phyloP scores from a whole-genome alignment of 2,888 invertebrate species.

The Gisinianus flammeolus region DNA sequence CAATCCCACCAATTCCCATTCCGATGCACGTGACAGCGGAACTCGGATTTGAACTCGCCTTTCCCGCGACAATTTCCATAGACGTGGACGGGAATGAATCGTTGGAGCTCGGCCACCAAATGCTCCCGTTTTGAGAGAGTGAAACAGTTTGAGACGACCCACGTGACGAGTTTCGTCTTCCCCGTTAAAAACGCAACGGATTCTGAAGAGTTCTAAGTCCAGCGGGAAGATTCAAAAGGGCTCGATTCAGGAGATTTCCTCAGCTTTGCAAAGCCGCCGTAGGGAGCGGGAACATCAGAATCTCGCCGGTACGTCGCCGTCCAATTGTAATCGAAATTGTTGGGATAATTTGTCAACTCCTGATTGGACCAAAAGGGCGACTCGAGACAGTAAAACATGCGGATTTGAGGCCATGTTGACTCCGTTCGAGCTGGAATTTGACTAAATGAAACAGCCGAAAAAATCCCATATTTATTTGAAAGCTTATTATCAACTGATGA shows the following conservation, averaged over 20 bases:
- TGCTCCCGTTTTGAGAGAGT: conserved; percentile 48
- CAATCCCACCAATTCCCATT: conserved; percentile 43
- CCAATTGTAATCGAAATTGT: conserved; percentile 45
- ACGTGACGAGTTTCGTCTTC: conserved; percentile 49
- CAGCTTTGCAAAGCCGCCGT: background rate
- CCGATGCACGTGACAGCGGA: conserved; percentile 29
- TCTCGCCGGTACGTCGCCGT: conserved; percentile 53
- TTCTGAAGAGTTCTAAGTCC: background rate
- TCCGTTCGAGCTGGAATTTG: too few relatives aligned
- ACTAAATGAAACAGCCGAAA: too few relatives aligned
- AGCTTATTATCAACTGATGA: too few relatives aligned
- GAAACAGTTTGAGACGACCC: conserved; percentile 57
- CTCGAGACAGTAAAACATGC: too few relatives aligned
- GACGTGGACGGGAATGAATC: conserved; percentile 54
- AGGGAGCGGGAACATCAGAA: conserved; percentile 10
- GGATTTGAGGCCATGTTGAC: too few relatives aligned
- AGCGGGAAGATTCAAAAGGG: background rate
- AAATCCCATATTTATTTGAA: too few relatives aligned
- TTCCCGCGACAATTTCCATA: conserved; percentile 55
- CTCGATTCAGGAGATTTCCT: background rate
- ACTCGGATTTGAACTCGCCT: background rate
- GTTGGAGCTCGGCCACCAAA: conserved; percentile 51
- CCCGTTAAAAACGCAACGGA: background rate
- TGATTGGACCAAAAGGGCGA: too few relatives aligned
- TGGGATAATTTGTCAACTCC: too few relatives aligned